phyloP scores from a whole-genome alignment of 2,113 vertebrate species.

The Varanus komodoensis region DNA sequence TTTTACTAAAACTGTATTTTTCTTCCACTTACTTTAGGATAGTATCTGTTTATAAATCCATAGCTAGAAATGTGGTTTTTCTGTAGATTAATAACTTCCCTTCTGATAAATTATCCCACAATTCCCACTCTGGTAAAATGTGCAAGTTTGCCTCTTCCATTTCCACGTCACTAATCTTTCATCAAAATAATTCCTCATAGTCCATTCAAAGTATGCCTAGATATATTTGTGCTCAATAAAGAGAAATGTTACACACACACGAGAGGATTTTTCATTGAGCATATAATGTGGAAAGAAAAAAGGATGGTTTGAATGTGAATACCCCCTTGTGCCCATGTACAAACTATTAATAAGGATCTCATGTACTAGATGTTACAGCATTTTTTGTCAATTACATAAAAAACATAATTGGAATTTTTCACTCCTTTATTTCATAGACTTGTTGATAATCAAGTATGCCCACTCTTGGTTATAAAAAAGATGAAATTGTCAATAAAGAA shows the following conservation, averaged over 20 bases:
- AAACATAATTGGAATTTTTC: background rate
- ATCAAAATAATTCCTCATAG: background rate
- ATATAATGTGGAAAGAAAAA: background rate
- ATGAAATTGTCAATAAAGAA: background rate
- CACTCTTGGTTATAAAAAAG: background rate
- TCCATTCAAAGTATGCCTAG: background rate
- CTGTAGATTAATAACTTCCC: background rate
- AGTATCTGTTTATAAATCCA: background rate
- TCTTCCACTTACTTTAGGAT: background rate
- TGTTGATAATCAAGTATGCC: background rate
- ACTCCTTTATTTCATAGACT: background rate
- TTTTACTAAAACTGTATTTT: background rate
- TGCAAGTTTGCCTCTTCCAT: background rate
- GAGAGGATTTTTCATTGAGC: background rate
- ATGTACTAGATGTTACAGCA: background rate
- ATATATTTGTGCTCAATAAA: background rate
- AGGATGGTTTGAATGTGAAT: background rate
- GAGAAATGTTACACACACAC: background rate
- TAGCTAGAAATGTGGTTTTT: background rate
- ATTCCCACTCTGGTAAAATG: background rate
- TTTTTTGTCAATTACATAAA: background rate
- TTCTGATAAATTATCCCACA: no score
- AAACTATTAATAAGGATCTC: background rate
- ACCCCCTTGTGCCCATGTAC: background rate
- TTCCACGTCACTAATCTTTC: constrained; percentile 1